phyloP scores from a whole-genome alignment of 2,888 invertebrate species.

The Euspilapteryx auroguttella region DNA sequence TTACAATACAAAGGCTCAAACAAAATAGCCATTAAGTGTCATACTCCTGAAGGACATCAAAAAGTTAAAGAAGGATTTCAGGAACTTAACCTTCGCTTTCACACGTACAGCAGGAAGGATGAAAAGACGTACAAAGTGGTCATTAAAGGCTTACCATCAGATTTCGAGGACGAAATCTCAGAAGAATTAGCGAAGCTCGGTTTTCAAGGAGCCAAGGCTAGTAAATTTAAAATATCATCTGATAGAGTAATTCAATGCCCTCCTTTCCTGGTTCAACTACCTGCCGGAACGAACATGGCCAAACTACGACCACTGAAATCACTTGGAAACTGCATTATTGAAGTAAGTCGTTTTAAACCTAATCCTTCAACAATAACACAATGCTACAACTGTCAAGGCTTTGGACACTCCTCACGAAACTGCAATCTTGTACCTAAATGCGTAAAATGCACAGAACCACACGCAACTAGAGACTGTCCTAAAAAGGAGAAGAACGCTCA shows the following conservation, averaged over 20 bases:
- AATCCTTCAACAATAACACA: neutral
- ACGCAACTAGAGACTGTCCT: neutral
- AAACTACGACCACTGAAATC: constrained; percentile 1
- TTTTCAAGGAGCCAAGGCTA: neutral
- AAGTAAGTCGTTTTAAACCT: neutral
- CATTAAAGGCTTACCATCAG: neutral
- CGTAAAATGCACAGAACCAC: neutral
- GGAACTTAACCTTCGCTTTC: neutral
- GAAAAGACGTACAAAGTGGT: neutral
- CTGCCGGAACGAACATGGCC: neutral
- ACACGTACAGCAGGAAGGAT: neutral
- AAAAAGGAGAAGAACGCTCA: no score
- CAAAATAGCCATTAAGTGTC: no score
- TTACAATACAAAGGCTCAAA: no score
- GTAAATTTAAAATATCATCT: neutral
- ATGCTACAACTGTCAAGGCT: constrained; percentile 1
- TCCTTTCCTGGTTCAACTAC: constrained; percentile 1
- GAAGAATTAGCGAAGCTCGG: neutral
- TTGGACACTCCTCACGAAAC: constrained; percentile 1
- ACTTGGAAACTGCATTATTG: neutral
- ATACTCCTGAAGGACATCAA: neutral
- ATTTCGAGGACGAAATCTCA: neutral
- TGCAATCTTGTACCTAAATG: neutral
- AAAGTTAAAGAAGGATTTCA: neutral
- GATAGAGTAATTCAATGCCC: neutral